phyloP scores from a whole-genome alignment of 2,113 vertebrate species.

The Leptocoma aspasia region DNA sequence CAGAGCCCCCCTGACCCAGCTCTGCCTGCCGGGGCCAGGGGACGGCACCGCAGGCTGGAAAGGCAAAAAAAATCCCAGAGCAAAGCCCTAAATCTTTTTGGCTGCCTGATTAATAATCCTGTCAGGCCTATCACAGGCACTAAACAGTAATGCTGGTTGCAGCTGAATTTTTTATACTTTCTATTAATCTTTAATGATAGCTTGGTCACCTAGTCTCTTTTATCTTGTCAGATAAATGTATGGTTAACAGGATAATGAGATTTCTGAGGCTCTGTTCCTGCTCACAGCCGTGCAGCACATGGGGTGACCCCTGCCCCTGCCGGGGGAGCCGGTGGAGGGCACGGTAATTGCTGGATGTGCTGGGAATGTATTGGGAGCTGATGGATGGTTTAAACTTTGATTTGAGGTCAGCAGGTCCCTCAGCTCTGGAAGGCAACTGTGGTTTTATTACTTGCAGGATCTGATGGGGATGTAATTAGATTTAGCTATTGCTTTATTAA shows the following conservation, averaged over 20 bases:
- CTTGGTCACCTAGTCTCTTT: constrained; percentile 83
- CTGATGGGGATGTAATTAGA: constrained; percentile 79
- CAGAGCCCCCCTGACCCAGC: constrained; percentile 71
- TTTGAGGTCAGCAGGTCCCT: constrained; percentile 72
- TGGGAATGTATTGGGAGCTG: constrained; percentile 63
- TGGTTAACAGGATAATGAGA: constrained; percentile 93
- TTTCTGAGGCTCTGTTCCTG: constrained; percentile 73
- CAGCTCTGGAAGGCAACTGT: constrained; percentile 65
- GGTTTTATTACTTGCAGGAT: constrained; percentile 73
- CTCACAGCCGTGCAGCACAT: constrained; percentile 67
- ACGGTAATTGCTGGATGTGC: constrained; percentile 72
- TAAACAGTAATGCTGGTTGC: constrained; percentile 85
- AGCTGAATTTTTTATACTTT: constrained; percentile 82
- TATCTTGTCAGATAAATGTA: constrained; percentile 95
- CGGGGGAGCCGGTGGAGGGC: constrained; percentile 61
- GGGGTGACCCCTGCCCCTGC: constrained; percentile 62
- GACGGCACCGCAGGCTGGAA: constrained; percentile 71
- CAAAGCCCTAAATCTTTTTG: constrained; percentile 83
- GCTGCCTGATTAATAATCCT: constrained; percentile 90
- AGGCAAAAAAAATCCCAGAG: constrained; percentile 66
- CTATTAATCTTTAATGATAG: constrained; percentile 93
- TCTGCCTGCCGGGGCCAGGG: constrained; percentile 65
- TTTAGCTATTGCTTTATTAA: constrained; percentile 80
- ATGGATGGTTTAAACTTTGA: constrained; percentile 75
- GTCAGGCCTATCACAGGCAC: constrained; percentile 85